Percentiles rank a stretch among this genome's conserved stretches.
These are phyloP conservation scores for Eremophila alpestris DNA, from an alignment of 2,797 vertebrate genomes.

Conservation along the genomic window DNA sequence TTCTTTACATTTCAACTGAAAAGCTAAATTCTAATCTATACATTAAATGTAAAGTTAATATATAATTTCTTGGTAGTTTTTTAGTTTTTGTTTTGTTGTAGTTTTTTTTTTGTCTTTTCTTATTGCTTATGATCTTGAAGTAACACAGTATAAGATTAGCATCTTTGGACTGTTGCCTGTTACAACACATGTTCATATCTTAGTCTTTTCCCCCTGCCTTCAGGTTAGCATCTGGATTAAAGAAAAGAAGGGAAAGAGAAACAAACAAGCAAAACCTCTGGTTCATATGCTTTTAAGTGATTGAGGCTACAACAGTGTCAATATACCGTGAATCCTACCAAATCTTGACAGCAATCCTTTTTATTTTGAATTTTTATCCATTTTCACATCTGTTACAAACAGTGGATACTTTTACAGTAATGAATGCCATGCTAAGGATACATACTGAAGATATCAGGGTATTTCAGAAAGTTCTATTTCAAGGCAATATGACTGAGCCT, in stretches of 20 bases:
- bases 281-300: background rate
- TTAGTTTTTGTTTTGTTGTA: background rate
- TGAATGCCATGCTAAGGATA: background rate
- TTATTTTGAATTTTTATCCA: background rate
- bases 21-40: background rate
- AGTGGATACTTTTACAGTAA: background rate
- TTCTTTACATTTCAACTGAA: background rate
- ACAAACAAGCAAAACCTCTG: background rate
- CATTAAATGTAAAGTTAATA: background rate
- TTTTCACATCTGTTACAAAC: background rate
- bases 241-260: background rate
- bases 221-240: background rate
- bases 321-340: background rate
- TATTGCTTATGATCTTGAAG: background rate
- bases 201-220: background rate
- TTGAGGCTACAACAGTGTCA: background rate
- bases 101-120: background rate
- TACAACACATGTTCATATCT: background rate
- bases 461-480: background rate
- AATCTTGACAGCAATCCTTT: background rate
- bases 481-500: background rate
- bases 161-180: background rate
- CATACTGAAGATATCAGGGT: background rate
- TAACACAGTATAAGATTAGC: background rate
- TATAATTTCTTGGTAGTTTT: background rate